Evolutionary conservation across 1,140 invertebrate genomes (phyloP), one percentile per base, ranked within the genome.

Genomic region (Leguminivora glycinivorella): DNA sequence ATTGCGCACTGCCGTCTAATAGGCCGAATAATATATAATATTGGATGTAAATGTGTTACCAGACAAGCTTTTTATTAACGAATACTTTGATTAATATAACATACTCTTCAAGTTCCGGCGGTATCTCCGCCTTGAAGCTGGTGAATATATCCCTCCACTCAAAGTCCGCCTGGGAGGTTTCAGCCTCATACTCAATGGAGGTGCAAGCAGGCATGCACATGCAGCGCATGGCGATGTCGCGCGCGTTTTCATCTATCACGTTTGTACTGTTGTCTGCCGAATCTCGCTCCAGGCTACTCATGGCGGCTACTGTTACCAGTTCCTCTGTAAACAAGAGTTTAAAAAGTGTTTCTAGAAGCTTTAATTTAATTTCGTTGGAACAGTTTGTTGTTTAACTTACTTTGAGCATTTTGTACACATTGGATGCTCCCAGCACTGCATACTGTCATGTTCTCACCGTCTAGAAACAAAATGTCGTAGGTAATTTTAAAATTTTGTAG

Each of bases 131-230:
- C 9, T 85, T 85, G 70, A 81, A 92, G 0, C 93, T 93, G 43
- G 77, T 78, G 58, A 93, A 91, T 71, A 94, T 77, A 68, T 92
- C 90, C 68, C 88, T 85, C 87, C 93, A 93, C 77, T 94, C 92
- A 68, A 93, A 95, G 80, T 94, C 92, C 5, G 94, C 94, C 79
- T 95, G 94, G 0, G 94, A 95, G 1, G 93, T 94, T 84, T 95
- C 94, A 0, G 94, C 93, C 71, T 95, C 93, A 78, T 95, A 96
- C 7, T 92, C 91, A 0, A 95, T 90, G 1, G 94, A 94, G 0
- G 94, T 95, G 75, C 95, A 96, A 0, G 94, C 92, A 1, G 94
- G 95, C 69, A 95, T 83, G 78, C 95, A 96, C 75, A 94, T 92
- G 78, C 95, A 95, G n/a, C 88, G 74, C 2, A 82, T 70, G 0